These are phyloP conservation scores for Psittacula echo DNA, from an alignment of 2,797 vertebrate genomes.

Conservation along the genomic window DNA sequence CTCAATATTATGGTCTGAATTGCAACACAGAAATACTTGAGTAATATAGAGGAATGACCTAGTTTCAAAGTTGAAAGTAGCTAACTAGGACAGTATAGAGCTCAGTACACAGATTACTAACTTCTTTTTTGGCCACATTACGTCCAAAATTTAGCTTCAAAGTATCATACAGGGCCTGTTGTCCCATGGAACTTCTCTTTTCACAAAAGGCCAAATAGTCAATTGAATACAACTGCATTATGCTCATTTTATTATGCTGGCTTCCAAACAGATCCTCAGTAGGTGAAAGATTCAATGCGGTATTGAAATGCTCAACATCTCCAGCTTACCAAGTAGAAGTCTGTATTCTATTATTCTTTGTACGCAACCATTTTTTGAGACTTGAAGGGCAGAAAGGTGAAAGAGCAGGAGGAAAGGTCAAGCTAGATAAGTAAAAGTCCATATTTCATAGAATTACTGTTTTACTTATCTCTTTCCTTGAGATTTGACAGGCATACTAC, in stretches of 20 bases:
- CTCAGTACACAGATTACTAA: background rate
- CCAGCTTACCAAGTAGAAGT: conserved; percentile 24
- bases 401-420: conserved; percentile 61
- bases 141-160: conserved; percentile 1
- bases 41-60: background rate
- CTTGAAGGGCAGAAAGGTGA: conserved; percentile 58
- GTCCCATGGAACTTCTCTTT: background rate
- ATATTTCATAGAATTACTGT: conserved; percentile 69
- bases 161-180: background rate
- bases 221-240: background rate
- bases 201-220: conserved; percentile 10
- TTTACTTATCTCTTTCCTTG: conserved; percentile 68
- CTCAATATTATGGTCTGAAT: background rate
- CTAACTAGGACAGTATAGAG: background rate
- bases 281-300: background rate
- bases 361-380: background rate
- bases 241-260: background rate
- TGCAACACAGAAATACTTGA: background rate
- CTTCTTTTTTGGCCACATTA: background rate
- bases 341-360: conserved; percentile 11
- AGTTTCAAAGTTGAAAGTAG: background rate
- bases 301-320: conserved; percentile 1
- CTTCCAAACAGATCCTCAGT: background rate
- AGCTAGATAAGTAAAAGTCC: conserved; percentile 64
- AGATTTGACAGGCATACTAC: conserved; percentile 49